Base-by-base conservation (phyloP, 2,888 invertebrate genomes). In the Falcaria lacertinaria region DNA sequence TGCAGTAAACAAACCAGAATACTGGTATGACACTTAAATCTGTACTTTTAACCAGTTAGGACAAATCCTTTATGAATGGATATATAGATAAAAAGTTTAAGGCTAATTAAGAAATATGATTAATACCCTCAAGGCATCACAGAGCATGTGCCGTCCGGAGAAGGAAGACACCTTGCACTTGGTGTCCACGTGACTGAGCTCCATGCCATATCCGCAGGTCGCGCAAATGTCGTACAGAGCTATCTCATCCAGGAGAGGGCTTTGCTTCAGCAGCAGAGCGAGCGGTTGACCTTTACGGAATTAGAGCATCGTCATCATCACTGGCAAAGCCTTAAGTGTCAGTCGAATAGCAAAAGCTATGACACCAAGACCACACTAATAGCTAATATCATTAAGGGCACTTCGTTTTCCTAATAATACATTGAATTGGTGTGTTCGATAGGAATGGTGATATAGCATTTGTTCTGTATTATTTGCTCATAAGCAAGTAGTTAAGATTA, bases 131-230 rank as follows among this genome's bases (percentile, higher is more conserved):
- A 90, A 62, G 1, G 90, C 87, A 43, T 86, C 81, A 47, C 81
- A 79, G 2, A 89, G 60, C 80, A 83, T 84, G 41, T 86, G 80
- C 3, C 72, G 64, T 0, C 90, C 89, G 6, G 85, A 84, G 50
- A 65, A 87, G 0, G 87, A 79, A 2, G 84, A 74, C 4, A 90
- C 80, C 47, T 74, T 84, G 49, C 89, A 87, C 55, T 80, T 84
- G 22, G 88, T 89, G 50, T 89, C 88, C 2, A 90, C 85, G 48
- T 89, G 87, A 44, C 87, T 86, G 0, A 90, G 71, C 46, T 90
- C 90, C 78, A 88, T 75, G 15, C 86, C 89, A 33, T 76, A 80
- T 0, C 89, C 89, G 42, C 87, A 88, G 1, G 83, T 86, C 13
- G 80, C 56, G 32, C 64, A 65, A 37, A 74, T 62, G 55, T 90